These are phyloP conservation scores for Enhydra lutris DNA, from an alignment of 2,113 vertebrate genomes.

Conservation along the genomic window DNA sequence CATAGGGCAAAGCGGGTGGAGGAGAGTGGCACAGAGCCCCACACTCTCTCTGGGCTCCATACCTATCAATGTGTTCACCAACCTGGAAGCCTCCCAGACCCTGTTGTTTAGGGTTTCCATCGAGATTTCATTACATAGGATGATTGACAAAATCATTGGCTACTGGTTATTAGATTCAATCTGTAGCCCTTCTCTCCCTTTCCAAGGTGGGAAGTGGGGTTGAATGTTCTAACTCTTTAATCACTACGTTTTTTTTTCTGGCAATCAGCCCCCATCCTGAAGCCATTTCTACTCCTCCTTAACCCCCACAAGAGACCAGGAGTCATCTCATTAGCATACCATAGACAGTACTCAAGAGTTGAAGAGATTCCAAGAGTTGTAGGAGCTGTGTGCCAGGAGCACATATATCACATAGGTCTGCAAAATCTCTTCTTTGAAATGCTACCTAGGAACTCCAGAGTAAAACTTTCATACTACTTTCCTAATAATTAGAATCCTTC, in stretches of 20 bases:
- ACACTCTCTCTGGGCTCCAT: too few species aligned
- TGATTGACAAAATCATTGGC: neutral
- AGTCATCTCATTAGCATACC: neutral
- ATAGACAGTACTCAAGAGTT: neutral
- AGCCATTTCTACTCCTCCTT: neutral
- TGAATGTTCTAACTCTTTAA: neutral
- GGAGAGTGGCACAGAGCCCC: too few species aligned
- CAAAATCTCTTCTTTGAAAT: neutral
- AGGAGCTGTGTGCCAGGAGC: neutral
- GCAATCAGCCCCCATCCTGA: neutral
- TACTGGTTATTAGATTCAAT: neutral
- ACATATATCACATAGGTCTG: neutral
- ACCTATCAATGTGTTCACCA: neutral
- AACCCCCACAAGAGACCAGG: rapidly evolving
- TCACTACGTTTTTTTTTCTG: neutral
- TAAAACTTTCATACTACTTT: neutral
- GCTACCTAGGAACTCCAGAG: neutral
- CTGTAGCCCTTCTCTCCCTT: neutral
- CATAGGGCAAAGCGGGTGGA: neutral
- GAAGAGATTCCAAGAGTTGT: neutral
- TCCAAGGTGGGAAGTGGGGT: neutral
- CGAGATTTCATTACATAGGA: neutral
- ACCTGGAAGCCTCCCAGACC: neutral
- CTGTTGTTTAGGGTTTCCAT: neutral
- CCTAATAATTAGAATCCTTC: neutral